Evolutionary conservation across 2,888 invertebrate species (phyloP).

Genomic region (Leucophenga maculata): DNA sequence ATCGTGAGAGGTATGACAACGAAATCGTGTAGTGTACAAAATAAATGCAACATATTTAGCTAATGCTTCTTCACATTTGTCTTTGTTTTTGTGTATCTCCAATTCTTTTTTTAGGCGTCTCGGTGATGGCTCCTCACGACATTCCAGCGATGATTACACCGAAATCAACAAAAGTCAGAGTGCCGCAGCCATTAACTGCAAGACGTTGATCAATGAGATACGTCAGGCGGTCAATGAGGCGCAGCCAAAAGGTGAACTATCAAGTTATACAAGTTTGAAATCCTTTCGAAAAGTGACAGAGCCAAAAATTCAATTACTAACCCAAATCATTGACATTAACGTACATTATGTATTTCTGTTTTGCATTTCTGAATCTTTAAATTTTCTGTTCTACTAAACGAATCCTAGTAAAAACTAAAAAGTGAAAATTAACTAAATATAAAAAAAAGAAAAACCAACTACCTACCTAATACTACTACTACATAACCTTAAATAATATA

Average conservation of each 20-base stretch:
- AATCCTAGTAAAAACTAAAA: neutral
- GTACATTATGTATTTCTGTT: neutral
- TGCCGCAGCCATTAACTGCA: constrained; percentile 82
- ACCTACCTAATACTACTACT: neutral
- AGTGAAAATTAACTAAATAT: neutral
- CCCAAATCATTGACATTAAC: constrained; percentile 2
- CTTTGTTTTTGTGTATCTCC: constrained; percentile 31
- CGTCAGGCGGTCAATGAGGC: constrained; percentile 90
- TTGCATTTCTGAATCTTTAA: neutral
- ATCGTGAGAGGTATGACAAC: constrained; percentile 80
- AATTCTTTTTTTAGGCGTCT: constrained; percentile 62
- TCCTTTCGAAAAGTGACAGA: constrained; percentile 14
- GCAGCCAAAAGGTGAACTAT: constrained; percentile 83
- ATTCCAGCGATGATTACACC: constrained; percentile 77
- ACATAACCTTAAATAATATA: constrained; percentile 10
- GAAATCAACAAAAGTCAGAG: constrained; percentile 77
- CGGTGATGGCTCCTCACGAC: constrained; percentile 74
- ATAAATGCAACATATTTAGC: constrained; percentile 15
- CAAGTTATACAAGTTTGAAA: constrained; percentile 34
- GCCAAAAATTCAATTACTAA: constrained; percentile 33
- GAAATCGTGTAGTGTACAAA: neutral
- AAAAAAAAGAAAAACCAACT: neutral
- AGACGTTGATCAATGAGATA: constrained; percentile 89
- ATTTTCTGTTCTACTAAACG: neutral
- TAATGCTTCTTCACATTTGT: constrained; percentile 33